Base-by-base conservation (phyloP, 2,797 vertebrate genomes). In the Syngnathus acus region DNA sequence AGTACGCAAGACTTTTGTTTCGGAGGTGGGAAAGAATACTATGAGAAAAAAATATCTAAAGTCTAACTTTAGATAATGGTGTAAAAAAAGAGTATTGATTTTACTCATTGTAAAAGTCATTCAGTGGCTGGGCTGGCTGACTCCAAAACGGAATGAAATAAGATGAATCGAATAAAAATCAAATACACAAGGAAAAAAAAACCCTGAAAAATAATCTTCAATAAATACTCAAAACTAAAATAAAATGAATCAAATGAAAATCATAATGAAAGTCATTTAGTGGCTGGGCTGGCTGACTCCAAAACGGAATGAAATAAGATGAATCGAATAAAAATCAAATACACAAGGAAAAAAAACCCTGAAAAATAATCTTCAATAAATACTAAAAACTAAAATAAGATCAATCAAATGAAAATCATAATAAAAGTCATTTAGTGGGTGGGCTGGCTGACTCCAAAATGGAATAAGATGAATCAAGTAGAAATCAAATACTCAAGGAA, bases 271-370 rank as follows among this genome's bases (percentile, higher is more conserved):
- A 32, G 26, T 32, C 26, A 32, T 32, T 32, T 32, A 32, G 26
- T 32, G 26, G 23, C 16, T 16, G 11, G 55, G 55, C 55, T 37
- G 55, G 26, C 55, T 58, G 23, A 38, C 21, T 58, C 55, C 19
- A 50, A n/a, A 19, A 48, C 6, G 13, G 19, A 32, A 32, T 32
- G 2, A 32, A 6, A 50, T 17, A 48, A 48, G 5, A 48, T 19
- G 17, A 6, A 48, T 32, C 26, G 19, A 48, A 48, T 48, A 48
- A 48, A 16, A 45, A 58, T 9, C 62, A 59, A 54, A 82, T 75
- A 38, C 59, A 0, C 3, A 40, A n/a, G 76, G 77, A 23, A 85
- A 23, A 23, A 65, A 81, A 82, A 83, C 81, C 84, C 73, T 45
- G 43, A 5, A 65, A 23, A 23, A 23, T 23, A 23, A 23, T 23